Base-by-base conservation (phyloP, 2,797 vertebrate genomes). In the Centropyge bicolor region DNA sequence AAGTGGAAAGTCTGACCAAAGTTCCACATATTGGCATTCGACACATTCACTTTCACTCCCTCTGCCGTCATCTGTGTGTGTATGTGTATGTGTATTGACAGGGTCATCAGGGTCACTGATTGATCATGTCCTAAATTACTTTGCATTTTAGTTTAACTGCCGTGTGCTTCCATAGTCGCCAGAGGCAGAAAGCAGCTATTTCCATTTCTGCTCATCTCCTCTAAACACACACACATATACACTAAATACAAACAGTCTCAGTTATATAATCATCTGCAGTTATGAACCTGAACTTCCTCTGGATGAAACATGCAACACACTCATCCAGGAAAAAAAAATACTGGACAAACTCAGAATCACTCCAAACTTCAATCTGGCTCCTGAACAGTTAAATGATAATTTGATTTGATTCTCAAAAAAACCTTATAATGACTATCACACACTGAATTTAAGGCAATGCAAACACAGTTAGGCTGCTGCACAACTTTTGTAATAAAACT, bases 211-310 rank as follows among this genome's bases (percentile, higher is more conserved):
- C 31, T 17, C 64, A 55, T 60, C 41, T 41, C 46, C 56, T 52
- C 59, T 46, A n/a, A 48, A 60, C 54, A 52, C 56, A 71, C 59
- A 52, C 46, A 54, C 35, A 24, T 1, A 51, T 46, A 72, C 59
- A 56, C 41, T 20, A 16, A 48, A 46, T 40, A 66, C 61, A 66
- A 76, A 41, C 7, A 7, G 22, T 56, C 38, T 67, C 48, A 0
- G 3, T 73, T 75, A 54, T 24, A 60, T 81, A 66, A 76, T 70
- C 52, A 46, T 20, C 52, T n/a, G 64, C 64, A 76, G 36, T 13
- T 56, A 43, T 36, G 20, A 48, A 38, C 16, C 20, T 7, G 5
- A n/a, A 19, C 24, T 52, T 41, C 19, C 6, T 12, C n/a, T 60
- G 7, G 24, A 35, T 62, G 24, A 62, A 60, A 35, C 35, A 49